A percentile compares a stretch with the other conserved stretches of the same genome.
phyloP scores from a whole-genome alignment of 2,888 invertebrate species.

The Smittia aterrima region DNA sequence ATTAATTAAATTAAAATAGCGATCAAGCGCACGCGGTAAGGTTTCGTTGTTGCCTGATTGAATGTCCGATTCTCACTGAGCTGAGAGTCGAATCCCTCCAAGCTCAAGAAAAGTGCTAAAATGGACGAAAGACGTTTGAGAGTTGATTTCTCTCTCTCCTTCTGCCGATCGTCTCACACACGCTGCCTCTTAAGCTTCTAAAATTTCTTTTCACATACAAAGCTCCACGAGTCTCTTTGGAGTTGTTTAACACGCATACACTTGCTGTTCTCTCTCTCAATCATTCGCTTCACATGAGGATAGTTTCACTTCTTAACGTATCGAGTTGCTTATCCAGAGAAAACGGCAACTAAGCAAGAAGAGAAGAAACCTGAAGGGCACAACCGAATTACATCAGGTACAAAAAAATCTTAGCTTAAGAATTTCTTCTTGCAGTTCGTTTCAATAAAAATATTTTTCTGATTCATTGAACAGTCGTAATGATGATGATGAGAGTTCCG shows the following conservation, averaged over 20 bases:
- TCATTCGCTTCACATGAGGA: not conserved
- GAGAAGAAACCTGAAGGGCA: conserved; percentile 2
- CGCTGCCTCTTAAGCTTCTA: not conserved
- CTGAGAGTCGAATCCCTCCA: not conserved
- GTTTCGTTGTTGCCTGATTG: conserved; percentile 26
- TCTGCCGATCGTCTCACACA: not conserved
- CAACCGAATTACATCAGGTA: not conserved
- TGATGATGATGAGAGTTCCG: not conserved
- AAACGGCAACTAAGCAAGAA: not conserved
- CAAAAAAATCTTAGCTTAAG: not conserved
- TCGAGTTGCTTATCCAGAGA: conserved; percentile 7
- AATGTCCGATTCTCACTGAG: conserved; percentile 35
- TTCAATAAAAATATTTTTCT: not conserved
- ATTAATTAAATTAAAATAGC: not conserved
- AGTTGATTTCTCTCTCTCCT: not conserved
- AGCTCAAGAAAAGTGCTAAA: conserved; percentile 6
- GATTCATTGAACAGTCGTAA: not conserved
- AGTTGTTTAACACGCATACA: not conserved
- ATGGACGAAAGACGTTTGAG: conserved; percentile 5
- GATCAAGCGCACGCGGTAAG: not conserved
- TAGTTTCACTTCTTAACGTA: not conserved
- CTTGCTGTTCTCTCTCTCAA: not conserved
- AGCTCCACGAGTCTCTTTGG: not conserved
- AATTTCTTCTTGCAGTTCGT: not conserved
- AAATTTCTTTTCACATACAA: not conserved